Evolutionary conservation across 2,797 vertebrate genomes (phyloP), one percentile per base, ranked within the genome.

Genomic region (Gobionotothen gibberifrons): DNA sequence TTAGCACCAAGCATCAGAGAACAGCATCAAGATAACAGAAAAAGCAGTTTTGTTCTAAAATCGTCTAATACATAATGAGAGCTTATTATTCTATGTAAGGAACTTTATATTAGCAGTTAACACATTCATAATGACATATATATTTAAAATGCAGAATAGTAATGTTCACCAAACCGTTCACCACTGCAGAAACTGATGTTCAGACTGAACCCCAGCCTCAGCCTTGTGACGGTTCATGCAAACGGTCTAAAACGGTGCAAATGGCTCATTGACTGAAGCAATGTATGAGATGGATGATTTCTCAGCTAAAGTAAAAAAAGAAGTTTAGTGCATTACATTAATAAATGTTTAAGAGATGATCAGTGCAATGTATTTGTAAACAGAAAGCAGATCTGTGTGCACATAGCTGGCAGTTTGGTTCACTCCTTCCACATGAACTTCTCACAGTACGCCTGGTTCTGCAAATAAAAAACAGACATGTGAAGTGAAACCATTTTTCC

Each of bases 381-480:
- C 58, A 49, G 10, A 51, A 71, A 77, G 43, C 2, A 64, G 15
- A 16, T 77, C 0, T 43, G 15, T 57, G 36, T 56, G 49, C 66
- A 49, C 8, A 17, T 47, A 17, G 15, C 39, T 6, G 48, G 21
- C 44, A 60, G 63, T 22, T 66, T 42, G 36, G 40, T 72, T 84
- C 54, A 80, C 12, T 74, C 17, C 3, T 71, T 81, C 95, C 94
- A 95, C 39, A 89, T 51, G 3, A 88, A 92, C 40, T 90, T 90
- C 89, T 89, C 81, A 86, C 95, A 96, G 85, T 93, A 92, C 70
- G 78, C 86, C 49, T 85, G 40, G 29, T 94, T 94, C 95, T 96
- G 71, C 29, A 71, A n/a, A 56, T 32, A 51, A 0, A 75, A 76
- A 79, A 57, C 3, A 78, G 21, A 59, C 60, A 63, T 3, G 19